Evolutionary conservation across 1,140 invertebrate species (phyloP).

Genomic region (Drosophila virilis): DNA sequence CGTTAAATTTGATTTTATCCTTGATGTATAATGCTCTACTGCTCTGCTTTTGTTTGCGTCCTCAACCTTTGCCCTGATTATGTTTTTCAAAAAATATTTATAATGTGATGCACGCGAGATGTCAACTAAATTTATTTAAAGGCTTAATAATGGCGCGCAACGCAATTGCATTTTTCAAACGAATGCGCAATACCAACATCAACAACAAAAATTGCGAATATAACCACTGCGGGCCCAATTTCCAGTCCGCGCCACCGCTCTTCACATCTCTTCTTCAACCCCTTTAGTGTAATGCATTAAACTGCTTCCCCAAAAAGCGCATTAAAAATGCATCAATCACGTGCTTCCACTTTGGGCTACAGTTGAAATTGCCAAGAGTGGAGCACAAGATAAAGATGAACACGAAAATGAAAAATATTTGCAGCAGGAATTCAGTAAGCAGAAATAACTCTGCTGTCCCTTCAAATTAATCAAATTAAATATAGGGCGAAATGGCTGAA

Average conservation of each 20-base stretch:
- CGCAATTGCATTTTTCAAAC: conserved; percentile 41
- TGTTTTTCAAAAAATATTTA: conserved; percentile 42
- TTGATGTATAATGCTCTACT: conserved; percentile 57
- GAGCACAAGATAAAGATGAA: conserved; percentile 59
- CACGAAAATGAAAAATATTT: conserved; percentile 65
- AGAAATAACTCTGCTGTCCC: conserved; percentile 31
- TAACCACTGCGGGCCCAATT: conserved; percentile 14
- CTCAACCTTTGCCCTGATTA: conserved; percentile 52
- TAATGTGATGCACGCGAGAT: conserved; percentile 21
- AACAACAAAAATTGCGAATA: background rate
- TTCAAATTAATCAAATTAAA: conserved; percentile 72
- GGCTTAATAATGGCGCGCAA: conserved; percentile 19
- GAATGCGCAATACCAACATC: conserved; percentile 7
- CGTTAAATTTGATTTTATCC: conserved; percentile 82
- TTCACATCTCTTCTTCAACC: background rate
- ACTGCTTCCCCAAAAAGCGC: conserved; percentile 54
- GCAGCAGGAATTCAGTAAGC: conserved; percentile 24
- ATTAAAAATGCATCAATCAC: conserved; percentile 84
- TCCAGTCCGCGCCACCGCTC: background rate
- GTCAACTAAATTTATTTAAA: conserved; percentile 50
- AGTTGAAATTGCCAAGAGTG: conserved; percentile 30
- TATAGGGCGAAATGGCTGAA: conserved; percentile 17
- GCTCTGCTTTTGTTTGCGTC: conserved; percentile 29
- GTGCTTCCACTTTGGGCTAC: conserved; percentile 41
- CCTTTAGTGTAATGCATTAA: conserved; percentile 46